A percentile compares a stretch with the other conserved stretches of the same genome.
These are phyloP conservation scores for Keiferia lycopersicella DNA, from an alignment of 2,888 invertebrate genomes.

Conservation along the genomic window DNA sequence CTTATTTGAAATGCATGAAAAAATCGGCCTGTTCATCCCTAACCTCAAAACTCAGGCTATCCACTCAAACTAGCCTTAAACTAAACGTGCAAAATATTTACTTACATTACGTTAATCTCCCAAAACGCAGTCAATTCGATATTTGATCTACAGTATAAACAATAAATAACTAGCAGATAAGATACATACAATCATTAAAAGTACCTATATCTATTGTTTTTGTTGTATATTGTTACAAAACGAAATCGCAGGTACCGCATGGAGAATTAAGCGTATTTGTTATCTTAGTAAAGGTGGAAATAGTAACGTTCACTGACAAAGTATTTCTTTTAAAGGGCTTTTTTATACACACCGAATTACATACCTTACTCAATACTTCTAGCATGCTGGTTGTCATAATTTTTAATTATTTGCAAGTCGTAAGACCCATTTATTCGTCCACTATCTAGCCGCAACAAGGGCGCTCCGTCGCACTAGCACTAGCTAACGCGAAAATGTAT, in stretches of 20 bases:
- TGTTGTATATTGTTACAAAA: slow-evolving; percentile 70
- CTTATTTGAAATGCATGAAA: slow-evolving; percentile 9
- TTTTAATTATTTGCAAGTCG: no score
- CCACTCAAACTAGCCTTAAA: slow-evolving; percentile 51
- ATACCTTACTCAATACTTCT: no score
- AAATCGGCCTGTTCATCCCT: not conserved
- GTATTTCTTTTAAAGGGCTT: no score
- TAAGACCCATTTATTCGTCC: no score
- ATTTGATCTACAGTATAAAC: slow-evolving; percentile 67
- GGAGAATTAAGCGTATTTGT: slow-evolving; percentile 71
- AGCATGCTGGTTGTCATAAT: not conserved
- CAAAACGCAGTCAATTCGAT: slow-evolving; percentile 73
- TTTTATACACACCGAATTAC: no score
- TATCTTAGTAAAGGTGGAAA: slow-evolving; percentile 20
- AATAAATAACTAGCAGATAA: slow-evolving; percentile 69
- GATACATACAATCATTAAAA: slow-evolving; percentile 60
- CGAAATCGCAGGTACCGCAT: slow-evolving; percentile 71
- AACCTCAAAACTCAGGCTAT: slow-evolving; percentile 26
- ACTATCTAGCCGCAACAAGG: no score
- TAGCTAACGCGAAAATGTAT: no score
- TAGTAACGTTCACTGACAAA: slow-evolving; percentile 2
- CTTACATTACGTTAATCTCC: slow-evolving; percentile 73
- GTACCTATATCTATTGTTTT: slow-evolving; percentile 60
- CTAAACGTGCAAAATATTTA: slow-evolving; percentile 64
- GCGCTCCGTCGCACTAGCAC: no score